Evolutionary conservation across 2,888 invertebrate genomes (phyloP), one percentile per base, ranked within the genome.

Genomic region (Cactoblastis cactorum): DNA sequence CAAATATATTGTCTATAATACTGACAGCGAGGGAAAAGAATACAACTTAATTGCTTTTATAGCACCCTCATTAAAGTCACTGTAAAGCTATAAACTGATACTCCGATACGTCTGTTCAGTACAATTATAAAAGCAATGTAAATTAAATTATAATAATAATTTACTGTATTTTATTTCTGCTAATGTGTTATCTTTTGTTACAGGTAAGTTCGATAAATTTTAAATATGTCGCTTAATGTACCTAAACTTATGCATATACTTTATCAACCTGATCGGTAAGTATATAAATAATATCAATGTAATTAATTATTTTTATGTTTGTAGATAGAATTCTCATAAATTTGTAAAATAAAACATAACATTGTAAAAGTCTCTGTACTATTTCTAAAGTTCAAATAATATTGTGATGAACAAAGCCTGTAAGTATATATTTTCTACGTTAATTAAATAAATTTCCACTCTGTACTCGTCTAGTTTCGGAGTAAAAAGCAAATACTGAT

Each of bases 141-240:
- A n/a, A n/a, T n/a, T n/a, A n/a, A n/a, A n/a, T n/a, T n/a, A n/a
- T n/a, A n/a, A n/a, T n/a, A n/a, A n/a, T n/a, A n/a, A n/a, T n/a
- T n/a, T n/a, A n/a, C n/a, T n/a, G n/a, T n/a, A n/a, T n/a, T n/a
- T n/a, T n/a, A n/a, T n/a, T n/a, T n/a, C 1, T 28, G 28, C 8
- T 28, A 39, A 41, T 11, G 32, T 32, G 1, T 33, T 33, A 6
- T 74, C 57, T 63, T 79, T 84, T 83, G 80, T 84, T 83, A 67
- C 71, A 83, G 83, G 85, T 85, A 83, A 82, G 83, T 74, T 58
- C 53, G 24, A 24, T n/a, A n/a, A n/a, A n/a, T n/a, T n/a, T n/a
- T n/a, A n/a, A n/a, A n/a, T n/a, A n/a, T n/a, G n/a, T n/a, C n/a
- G n/a, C n/a, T n/a, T n/a, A n/a, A n/a, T n/a, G n/a, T n/a, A n/a